These are phyloP conservation scores for Stichodactyla mertensii DNA, from an alignment of 64 coral and sea anemone species.

Conservation along the genomic window DNA sequence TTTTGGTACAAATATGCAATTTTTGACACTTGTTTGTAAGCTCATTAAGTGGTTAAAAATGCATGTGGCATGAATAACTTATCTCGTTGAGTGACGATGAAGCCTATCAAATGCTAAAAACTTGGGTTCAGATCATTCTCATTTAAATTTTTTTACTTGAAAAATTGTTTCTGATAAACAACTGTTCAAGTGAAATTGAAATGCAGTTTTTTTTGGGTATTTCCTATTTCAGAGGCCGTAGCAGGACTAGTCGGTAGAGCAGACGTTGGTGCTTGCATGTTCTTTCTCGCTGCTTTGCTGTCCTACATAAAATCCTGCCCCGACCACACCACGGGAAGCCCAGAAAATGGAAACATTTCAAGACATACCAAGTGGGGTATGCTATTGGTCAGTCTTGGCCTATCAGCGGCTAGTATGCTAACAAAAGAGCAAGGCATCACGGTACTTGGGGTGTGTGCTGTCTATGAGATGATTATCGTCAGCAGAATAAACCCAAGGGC, in stretches of 20 bases:
- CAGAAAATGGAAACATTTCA: background rate
- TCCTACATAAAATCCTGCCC: slow-evolving; percentile 49
- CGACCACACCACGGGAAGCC: background rate
- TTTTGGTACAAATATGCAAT: too few relatives aligned
- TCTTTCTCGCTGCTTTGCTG: slow-evolving; percentile 73
- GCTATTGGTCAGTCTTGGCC: slow-evolving; percentile 45
- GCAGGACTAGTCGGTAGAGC: slow-evolving; percentile 92
- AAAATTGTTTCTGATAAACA: too few relatives aligned
- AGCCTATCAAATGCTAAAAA: too few relatives aligned
- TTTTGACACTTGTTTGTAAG: too few relatives aligned
- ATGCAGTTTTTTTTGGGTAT: background rate
- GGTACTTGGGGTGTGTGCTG: slow-evolving; percentile 70
- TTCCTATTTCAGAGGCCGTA: slow-evolving; percentile 70
- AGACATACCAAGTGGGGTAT: slow-evolving; percentile 32
- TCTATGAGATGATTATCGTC: slow-evolving; percentile 66
- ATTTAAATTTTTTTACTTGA: too few relatives aligned
- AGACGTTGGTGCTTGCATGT: slow-evolving; percentile 83
- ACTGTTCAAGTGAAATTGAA: too few relatives aligned
- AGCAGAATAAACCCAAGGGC: slow-evolving; percentile 30
- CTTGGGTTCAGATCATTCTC: too few relatives aligned
- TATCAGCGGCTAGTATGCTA: slow-evolving; percentile 72
- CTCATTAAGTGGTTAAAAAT: too few relatives aligned
- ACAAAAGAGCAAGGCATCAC: slow-evolving; percentile 93
- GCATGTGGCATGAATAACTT: too few relatives aligned
- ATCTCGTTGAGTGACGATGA: too few relatives aligned